phyloP scores from a whole-genome alignment of 2,888 invertebrate species.

The Cantharis flavilabris region DNA sequence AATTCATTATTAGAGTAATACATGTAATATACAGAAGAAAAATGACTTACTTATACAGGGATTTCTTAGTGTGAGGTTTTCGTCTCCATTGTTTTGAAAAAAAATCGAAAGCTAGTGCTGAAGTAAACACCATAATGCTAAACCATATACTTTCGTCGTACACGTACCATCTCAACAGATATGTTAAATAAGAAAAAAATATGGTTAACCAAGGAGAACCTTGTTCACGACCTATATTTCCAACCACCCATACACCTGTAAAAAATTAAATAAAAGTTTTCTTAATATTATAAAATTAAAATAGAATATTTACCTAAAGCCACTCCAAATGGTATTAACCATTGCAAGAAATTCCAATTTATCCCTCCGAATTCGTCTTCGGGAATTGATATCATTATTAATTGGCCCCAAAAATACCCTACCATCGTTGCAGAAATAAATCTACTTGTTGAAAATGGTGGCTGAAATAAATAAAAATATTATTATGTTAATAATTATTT shows the following conservation, averaged over 20 bases:
- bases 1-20: background rate
- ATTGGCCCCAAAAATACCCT: constrained; percentile 79
- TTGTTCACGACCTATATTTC: constrained; percentile 84
- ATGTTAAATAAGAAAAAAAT: constrained; percentile 67
- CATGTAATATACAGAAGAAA: background rate
- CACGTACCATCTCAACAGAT: constrained; percentile 72
- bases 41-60: constrained; percentile 12
- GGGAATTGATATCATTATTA: constrained; percentile 77
- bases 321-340: constrained; percentile 72
- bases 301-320: constrained; percentile 65
- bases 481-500: no score
- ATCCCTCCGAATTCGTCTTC: constrained; percentile 72
- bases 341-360: constrained; percentile 72
- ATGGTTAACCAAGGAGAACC: constrained; percentile 75
- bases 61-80: constrained; percentile 60
- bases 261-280: constrained; percentile 16
- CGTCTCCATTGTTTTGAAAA: constrained; percentile 80
- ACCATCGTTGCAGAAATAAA: constrained; percentile 79
- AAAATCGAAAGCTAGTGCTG: constrained; percentile 74
- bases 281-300: background rate
- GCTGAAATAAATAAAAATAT: constrained; percentile 58
- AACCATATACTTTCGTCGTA: constrained; percentile 77
- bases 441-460: constrained; percentile 80
- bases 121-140: constrained; percentile 66
- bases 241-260: constrained; percentile 86